Conservation (phyloP, 2,113 vertebrate genomes). For the Zosterops hypoxanthus region DNA sequence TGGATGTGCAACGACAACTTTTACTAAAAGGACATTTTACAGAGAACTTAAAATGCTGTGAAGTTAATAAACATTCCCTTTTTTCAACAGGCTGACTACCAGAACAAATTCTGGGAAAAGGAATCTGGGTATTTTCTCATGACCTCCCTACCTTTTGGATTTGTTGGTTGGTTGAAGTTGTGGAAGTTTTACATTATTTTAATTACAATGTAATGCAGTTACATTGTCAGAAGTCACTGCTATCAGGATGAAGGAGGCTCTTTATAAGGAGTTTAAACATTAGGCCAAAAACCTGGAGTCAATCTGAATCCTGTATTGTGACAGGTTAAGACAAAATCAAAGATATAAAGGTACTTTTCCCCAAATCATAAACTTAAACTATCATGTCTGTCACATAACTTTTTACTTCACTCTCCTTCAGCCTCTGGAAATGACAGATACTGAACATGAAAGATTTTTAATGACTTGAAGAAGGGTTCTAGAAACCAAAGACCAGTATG, state of each 20-base stretch:
- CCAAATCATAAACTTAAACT: not conserved
- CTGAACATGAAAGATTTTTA: not conserved
- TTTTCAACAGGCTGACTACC: not conserved
- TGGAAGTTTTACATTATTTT: not conserved
- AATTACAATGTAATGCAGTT: not conserved
- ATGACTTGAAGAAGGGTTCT: not conserved
- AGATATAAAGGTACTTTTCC: not conserved
- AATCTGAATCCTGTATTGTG: not conserved
- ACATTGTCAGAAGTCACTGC: not conserved
- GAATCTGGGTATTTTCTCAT: not conserved
- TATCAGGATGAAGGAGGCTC: not conserved
- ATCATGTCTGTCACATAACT: not conserved
- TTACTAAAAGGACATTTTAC: not conserved
- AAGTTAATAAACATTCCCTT: not conserved
- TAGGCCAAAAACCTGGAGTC: not conserved
- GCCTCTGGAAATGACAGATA: not conserved
- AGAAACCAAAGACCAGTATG: not conserved
- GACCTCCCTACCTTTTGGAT: not conserved
- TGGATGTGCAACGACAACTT: not conserved
- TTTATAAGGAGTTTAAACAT: not conserved
- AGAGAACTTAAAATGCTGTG: not conserved
- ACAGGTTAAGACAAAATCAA: not conserved
- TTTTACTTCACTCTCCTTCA: not conserved
- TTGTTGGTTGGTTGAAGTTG: not conserved
- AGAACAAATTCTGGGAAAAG: not conserved